phyloP scores from a whole-genome alignment of 2,113 vertebrate genomes.

The Chaenogobius annularis region DNA sequence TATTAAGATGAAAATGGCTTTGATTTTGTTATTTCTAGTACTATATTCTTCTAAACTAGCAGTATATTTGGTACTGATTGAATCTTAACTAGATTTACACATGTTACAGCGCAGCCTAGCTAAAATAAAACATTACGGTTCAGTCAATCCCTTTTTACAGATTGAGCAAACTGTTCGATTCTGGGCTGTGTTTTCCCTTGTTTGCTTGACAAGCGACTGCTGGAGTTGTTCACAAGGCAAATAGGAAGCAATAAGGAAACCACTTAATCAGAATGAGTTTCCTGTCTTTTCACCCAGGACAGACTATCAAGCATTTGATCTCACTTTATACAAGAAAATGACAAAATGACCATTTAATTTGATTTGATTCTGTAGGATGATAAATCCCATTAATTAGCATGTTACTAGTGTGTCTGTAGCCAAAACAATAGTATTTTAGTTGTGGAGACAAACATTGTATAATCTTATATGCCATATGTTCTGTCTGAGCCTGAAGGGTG shows the following conservation, averaged over 20 bases:
- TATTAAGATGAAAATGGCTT: too few species aligned
- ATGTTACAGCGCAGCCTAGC: neutral
- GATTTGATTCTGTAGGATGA: slow-evolving; percentile 16
- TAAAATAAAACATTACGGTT: slow-evolving; percentile 1
- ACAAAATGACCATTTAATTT: slow-evolving; percentile 4
- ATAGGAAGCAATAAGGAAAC: slow-evolving; percentile 76
- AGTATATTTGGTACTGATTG: neutral
- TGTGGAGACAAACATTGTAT: slow-evolving; percentile 58
- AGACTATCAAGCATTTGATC: slow-evolving; percentile 9
- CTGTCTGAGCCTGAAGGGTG: slow-evolving; percentile 35
- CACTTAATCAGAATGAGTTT: slow-evolving; percentile 49
- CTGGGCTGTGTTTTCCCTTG: slow-evolving; percentile 5
- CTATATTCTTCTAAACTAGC: neutral
- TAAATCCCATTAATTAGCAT: slow-evolving; percentile 3
- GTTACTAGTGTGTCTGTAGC: slow-evolving; percentile 2
- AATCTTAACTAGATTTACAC: neutral
- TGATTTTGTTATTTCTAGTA: neutral
- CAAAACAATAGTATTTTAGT: too few species aligned
- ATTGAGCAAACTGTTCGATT: slow-evolving; percentile 18
- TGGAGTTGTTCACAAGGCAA: slow-evolving; percentile 34
- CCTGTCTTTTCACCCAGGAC: slow-evolving; percentile 33
- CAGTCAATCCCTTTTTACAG: slow-evolving; percentile 9
- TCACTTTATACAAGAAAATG: slow-evolving; percentile 14
- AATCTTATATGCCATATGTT: slow-evolving; percentile 73
- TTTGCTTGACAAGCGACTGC: slow-evolving; percentile 30